Base-by-base conservation (phyloP, 2,113 vertebrate species). In the Rhodinocichla rosea region DNA sequence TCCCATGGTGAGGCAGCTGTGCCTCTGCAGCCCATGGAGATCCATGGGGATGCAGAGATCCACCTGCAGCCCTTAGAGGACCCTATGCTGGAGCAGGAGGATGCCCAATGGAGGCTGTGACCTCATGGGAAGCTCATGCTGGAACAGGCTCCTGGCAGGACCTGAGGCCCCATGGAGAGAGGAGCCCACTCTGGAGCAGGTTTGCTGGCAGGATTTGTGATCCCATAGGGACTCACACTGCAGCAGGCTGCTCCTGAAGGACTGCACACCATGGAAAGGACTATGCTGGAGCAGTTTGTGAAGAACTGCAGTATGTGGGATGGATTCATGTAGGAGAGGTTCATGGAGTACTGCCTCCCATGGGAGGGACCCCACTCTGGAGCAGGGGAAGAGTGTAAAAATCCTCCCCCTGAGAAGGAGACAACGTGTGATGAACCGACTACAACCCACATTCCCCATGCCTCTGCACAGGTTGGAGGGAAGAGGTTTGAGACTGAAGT, bases 21-120 rank as follows among this genome's bases (percentile, higher is more conserved):
- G 40, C 6, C 40, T 33, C 40, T 39, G 59, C 69, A 74, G 59
- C 40, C 27, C 68, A 13, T 1, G 57, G 39, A 33, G 32, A 0
- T 0, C 42, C 45, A 23, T 0, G 2, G 47, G 7, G 39, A 1
- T 7, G 5, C 15, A 71, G 20, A 71, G 37, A 62, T 13, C 32
- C 37, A 16, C 26, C 45, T 52, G 32, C 63, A 83, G 15, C 20
- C 26, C 3, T 0, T 0, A 16, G 39, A 55, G 16, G 16, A 39
- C 1, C 28, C 20, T 22, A 0, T 9, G 16, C 40, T 11, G 11
- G n/a, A 79, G 20, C 16, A 55, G 13, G 15, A 3, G 20, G 24
- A 26, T 71, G 17, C 21, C 30, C 6, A 12, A 55, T 49, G 35
- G 3, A 64, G 9, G 26, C 11, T 79, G 20, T 49, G 1, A 49